Percentiles rank a stretch among this genome's conserved stretches.
Conservation (phyloP, 1,140 invertebrate genomes). For the Homarus americanus region DNA sequence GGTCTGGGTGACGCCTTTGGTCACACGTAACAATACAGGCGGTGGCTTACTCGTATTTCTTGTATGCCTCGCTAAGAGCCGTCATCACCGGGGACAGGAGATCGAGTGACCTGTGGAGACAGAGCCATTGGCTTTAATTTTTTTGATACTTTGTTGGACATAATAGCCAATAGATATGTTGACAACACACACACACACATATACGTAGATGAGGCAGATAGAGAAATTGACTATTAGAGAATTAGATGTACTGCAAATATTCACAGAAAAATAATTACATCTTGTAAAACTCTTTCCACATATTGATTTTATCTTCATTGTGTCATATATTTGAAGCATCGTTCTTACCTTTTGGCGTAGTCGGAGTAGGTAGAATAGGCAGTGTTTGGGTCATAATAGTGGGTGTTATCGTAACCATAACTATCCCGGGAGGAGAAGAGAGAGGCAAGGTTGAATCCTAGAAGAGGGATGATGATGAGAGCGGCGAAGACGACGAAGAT, state of each 20-base stretch:
- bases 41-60: conserved; percentile 53
- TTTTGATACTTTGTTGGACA: too few species aligned
- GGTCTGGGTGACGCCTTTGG: too few species aligned
- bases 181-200: too few species aligned
- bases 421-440: conserved; percentile 10
- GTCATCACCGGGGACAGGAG: conserved; percentile 51
- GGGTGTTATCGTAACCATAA: conserved; percentile 22
- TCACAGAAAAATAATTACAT: too few species aligned
- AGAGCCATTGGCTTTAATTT: not conserved
- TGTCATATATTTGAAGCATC: too few species aligned
- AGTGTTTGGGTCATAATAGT: conserved; percentile 28
- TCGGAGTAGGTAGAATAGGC: conserved; percentile 49
- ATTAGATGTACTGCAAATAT: too few species aligned
- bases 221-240: too few species aligned
- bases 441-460: conserved; percentile 19
- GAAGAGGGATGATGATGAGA: conserved; percentile 43
- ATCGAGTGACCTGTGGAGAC: conserved; percentile 51
- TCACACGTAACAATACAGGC: too few species aligned
- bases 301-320: too few species aligned
- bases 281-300: too few species aligned
- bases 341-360: conserved; percentile 65
- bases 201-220: too few species aligned
- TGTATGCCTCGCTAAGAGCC: conserved; percentile 39
- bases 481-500: conserved; percentile 33
- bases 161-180: too few species aligned